These are phyloP conservation scores for Staurois parvus DNA, from an alignment of 2,797 vertebrate species.

Conservation along the genomic window DNA sequence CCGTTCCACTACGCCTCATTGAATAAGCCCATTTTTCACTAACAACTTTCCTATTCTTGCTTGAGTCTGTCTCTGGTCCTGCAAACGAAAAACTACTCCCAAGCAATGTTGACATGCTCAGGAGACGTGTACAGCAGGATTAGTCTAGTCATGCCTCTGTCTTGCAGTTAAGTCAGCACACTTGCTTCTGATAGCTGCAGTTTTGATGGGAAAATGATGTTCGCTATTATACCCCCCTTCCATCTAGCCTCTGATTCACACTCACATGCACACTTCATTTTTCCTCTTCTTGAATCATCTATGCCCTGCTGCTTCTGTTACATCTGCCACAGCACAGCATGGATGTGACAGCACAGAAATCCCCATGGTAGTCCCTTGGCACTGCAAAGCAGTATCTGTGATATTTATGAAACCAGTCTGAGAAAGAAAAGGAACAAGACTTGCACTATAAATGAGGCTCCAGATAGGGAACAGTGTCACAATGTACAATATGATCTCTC, in stretches of 20 bases:
- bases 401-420: constrained; percentile 47
- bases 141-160: constrained; percentile 38
- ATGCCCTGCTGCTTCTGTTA: constrained; percentile 51
- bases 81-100: neutral
- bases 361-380: constrained; percentile 40
- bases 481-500: constrained; percentile 31
- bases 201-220: constrained; percentile 51
- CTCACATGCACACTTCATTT: constrained; percentile 9
- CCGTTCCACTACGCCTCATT: neutral
- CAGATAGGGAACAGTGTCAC: neutral
- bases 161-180: constrained; percentile 36
- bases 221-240: constrained; percentile 26
- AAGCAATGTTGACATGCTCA: constrained; percentile 33
- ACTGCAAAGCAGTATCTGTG: constrained; percentile 45
- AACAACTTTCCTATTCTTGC: neutral
- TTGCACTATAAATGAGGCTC: constrained; percentile 11
- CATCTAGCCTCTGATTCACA: neutral
- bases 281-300: constrained; percentile 52
- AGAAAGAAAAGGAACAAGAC: neutral
- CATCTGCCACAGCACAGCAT: constrained; percentile 52
- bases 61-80: neutral
- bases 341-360: constrained; percentile 46
- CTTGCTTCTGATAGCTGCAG: constrained; percentile 31
- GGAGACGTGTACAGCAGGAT: constrained; percentile 25
- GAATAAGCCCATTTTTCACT: neutral